Evolutionary conservation across 2,888 invertebrate genomes (phyloP), one percentile per base, ranked within the genome.

Genomic region (Nephrotoma appendiculata): DNA sequence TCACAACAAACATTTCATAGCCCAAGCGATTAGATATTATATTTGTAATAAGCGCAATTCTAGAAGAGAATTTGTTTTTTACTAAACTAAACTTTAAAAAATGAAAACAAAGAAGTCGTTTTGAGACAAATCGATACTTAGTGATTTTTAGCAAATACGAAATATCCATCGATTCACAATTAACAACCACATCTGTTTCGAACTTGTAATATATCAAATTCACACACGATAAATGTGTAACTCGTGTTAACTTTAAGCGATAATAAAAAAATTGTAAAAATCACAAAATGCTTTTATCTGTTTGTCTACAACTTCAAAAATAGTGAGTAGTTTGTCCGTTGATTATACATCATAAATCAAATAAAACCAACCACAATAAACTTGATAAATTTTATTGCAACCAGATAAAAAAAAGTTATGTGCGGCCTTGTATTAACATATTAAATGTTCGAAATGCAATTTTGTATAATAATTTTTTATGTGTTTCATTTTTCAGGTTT

Each of bases 401-500:
- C 7, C 2, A 31, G 31, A 71, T 71, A 71, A 31, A 71, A 71
- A 71, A 71, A 52, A 44, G 4, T 9, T 9, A 44, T 9, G 5
- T 9, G 19, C 71, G 31, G 71, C 71, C 31, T 71, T 71, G 6
- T 1, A 44, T 9, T 9, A 1, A 44, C 44, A 44, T 44, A 44
- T 9, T 5, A 6, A 15, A 52, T 52, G 6, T 71, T 71, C 9
- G 9, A 71, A 71, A 71, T 71, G 71, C 52, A 52, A 52, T 52
- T 52, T 31, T 71, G 5, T 19, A 2, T 19, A 71, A 71, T 31
- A 52, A 5, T 31, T 9, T 71, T 31, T 71, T 31, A 31, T 71
- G 0, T 44, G 44, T 44, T 19, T 4, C 1, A n/a, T 84, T n/a
- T 84, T 84, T 84, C 89, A 97, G 97, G 96, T 89, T 93, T 96